A percentile compares a stretch with the other conserved stretches of the same genome.
These are phyloP conservation scores for Botia almorhae DNA, from an alignment of 2,797 vertebrate genomes.

Conservation along the genomic window DNA sequence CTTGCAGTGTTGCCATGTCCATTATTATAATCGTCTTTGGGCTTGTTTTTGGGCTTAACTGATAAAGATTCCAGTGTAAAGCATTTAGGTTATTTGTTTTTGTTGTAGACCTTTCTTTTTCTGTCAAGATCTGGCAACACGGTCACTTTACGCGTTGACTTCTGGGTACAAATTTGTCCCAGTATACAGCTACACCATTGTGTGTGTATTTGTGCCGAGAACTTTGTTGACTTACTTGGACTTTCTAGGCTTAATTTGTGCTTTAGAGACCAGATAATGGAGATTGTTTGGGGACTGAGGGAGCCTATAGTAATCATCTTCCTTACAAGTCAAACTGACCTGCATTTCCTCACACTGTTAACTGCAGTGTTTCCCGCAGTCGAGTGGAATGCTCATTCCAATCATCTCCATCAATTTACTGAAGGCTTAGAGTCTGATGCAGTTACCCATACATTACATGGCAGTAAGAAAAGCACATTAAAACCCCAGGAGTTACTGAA, in stretches of 20 bases:
- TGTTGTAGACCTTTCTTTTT: too few relatives aligned
- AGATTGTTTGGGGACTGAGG: constrained; percentile 43
- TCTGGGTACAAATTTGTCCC: too few relatives aligned
- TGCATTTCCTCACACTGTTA: constrained; percentile 24
- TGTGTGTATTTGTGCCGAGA: not conserved
- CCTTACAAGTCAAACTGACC: constrained; percentile 46
- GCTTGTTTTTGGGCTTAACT: too few relatives aligned
- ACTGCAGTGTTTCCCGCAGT: not conserved
- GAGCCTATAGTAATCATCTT: constrained; percentile 52
- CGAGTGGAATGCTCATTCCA: constrained; percentile 19
- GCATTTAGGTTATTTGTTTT: too few relatives aligned
- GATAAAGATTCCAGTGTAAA: too few relatives aligned
- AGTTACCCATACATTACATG: not conserved
- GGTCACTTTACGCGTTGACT: too few relatives aligned
- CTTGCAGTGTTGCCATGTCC: too few relatives aligned
- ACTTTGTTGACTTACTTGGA: constrained; percentile 13
- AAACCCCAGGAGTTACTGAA: not conserved
- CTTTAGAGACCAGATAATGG: constrained; percentile 13
- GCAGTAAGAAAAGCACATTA: not conserved
- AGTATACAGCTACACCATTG: too few relatives aligned
- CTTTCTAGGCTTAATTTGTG: constrained; percentile 11
- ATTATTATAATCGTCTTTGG: too few relatives aligned
- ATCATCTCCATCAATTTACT: constrained; percentile 5
- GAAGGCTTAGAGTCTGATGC: not conserved
- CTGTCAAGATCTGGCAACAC: too few relatives aligned